Percentiles rank a stretch among this genome's conserved stretches.
phyloP scores from a whole-genome alignment of 2,113 vertebrate genomes.

The Kryptolebias marmoratus region DNA sequence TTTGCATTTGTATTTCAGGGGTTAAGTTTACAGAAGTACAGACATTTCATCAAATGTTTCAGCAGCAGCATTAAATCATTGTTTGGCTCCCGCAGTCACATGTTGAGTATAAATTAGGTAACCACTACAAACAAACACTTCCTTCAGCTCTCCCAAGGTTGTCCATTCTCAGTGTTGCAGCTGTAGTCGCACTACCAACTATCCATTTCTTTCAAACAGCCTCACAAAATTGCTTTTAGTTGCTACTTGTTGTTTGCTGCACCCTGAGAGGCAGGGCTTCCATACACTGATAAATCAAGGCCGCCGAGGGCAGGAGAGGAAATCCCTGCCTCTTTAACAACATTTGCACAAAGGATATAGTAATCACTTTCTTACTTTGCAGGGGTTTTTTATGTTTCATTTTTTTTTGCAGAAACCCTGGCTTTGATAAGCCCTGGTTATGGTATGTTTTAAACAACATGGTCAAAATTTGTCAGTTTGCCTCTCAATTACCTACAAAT shows the following conservation, averaged over 20 bases:
- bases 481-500: not conserved
- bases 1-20: too few relatives aligned
- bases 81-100: not conserved
- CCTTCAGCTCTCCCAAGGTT: slow-evolving; percentile 34
- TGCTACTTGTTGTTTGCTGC: slow-evolving; percentile 14
- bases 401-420: not conserved
- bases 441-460: not conserved
- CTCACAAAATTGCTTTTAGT: slow-evolving; percentile 60
- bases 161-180: slow-evolving; percentile 6
- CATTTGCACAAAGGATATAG: not conserved
- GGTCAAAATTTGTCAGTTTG: not conserved
- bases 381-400: not conserved
- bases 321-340: not conserved
- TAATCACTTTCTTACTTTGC: not conserved
- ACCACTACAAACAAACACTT: not conserved
- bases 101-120: not conserved
- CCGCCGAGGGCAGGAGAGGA: not conserved
- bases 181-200: slow-evolving; percentile 16
- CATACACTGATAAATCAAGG: slow-evolving; percentile 28
- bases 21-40: not conserved
- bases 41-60: not conserved
- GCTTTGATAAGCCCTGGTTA: not conserved
- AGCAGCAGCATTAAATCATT: not conserved
- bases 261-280: not conserved
- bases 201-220: slow-evolving; percentile 41